Base-by-base conservation (phyloP, 2,888 invertebrate species). In the Agrypnus murinus region DNA sequence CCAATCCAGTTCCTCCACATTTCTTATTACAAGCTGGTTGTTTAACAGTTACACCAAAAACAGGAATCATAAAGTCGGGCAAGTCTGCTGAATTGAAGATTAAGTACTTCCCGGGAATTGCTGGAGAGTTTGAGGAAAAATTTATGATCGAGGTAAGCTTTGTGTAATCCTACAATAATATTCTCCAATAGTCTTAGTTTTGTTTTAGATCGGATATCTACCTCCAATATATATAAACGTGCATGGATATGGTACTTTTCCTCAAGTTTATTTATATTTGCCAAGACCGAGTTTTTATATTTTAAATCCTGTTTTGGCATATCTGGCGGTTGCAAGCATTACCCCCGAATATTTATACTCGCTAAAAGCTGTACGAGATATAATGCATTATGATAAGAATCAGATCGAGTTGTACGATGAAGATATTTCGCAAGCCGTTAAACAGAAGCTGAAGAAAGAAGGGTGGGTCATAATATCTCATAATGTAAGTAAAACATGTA, bases 211-310 rank as follows among this genome's bases (percentile, higher is more conserved):
- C 40, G 90, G 87, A 1, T 87, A 89, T 80, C 81, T 88, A 40
- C 86, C 89, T 48, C 86, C 88, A n/a, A 81, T 89, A 50, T 81
- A 84, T 0, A 86, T 92, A 48, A 86, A 86, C 69, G 86, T 90
- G 2, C 86, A 83, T 74, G 91, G 91, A 34, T 88, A 87, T 83
- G 90, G 89, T 9, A 88, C 88, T 1, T 86, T 89, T 69, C 88
- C 90, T 2, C 91, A 92, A 85, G 81, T 90, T 32, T 89, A 88
- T 78, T 79, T 90, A 25, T 83, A 84, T 46, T 78, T 90, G 17
- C 86, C 86, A 8, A 86, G 89, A 70, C 85, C 86, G 9, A 55
- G 65, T 1, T 66, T 77, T 14, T 38, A 63, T 6, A 6, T 0
- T 0, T 10, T 84, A 38, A 74, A 81, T 70, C 79, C 82, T 9